Evolutionary conservation across 1,140 invertebrate species (phyloP), one percentile per base, ranked within the genome.

Genomic region (Leptinotarsa texana): DNA sequence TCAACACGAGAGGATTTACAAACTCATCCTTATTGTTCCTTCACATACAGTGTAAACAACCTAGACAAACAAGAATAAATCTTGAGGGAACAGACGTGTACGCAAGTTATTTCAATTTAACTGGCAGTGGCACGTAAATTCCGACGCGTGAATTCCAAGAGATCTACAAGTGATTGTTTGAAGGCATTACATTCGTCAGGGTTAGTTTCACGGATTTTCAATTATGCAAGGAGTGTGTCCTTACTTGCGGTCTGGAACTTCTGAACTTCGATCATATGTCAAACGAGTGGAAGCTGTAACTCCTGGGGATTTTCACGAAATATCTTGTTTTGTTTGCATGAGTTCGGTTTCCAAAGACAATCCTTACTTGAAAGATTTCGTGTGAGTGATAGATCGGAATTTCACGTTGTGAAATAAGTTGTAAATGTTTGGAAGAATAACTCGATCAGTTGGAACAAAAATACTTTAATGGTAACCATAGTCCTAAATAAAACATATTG

Each of bases 151-250:
- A 65, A 65, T 65, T 24, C 63, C 63, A 22, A 65, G 63, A 33
- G 63, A 65, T 15, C 63, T 65, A 65, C 51, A 57, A 57, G 51
- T 65, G 21, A 33, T 65, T 65, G 21, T 65, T 33, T 65, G 63
- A 33, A 65, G 63, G 63, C 63, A 33, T 65, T 33, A 65, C 63
- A 33, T 65, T 65, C 21, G 63, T 65, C 63, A 65, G 22, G 21
- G 63, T 65, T 65, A 33, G 27, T 65, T 65, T 65, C 63, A 65
- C 63, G 63, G 63, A 65, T 65, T 65, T 22, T 65, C 63, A 65
- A 65, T 65, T 65, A 65, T 65, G 63, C 63, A 65, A 13, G 27
- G 21, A 65, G 63, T 65, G 22, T 65, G 63, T 24, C 61, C 11
- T 42, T n/a, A 57, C 51, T 11, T 24, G 63, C 63, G 63, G 63